Percentiles rank a stretch among this genome's conserved stretches.
These are phyloP conservation scores for Sarcophaga subvicina DNA, from an alignment of 2,888 invertebrate species.

Conservation along the genomic window DNA sequence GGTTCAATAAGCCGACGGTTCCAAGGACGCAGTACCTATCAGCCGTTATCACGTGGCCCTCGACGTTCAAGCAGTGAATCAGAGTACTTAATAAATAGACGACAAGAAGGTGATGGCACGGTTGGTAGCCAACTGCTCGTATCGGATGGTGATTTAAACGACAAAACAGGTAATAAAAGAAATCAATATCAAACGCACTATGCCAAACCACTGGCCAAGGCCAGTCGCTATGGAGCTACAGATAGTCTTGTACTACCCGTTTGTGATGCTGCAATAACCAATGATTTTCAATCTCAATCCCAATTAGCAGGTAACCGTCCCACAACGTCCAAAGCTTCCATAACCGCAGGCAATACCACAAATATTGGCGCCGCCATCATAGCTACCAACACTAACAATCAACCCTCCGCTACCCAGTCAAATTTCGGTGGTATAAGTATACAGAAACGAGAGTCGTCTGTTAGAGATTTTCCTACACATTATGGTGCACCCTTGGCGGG, in stretches of 20 bases:
- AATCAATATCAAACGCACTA: slow-evolving; percentile 68
- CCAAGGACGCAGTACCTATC: slow-evolving; percentile 89
- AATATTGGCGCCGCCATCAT: slow-evolving; percentile 49
- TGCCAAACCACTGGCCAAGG: slow-evolving; percentile 73
- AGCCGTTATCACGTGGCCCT: slow-evolving; percentile 85
- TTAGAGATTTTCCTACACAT: slow-evolving; percentile 74
- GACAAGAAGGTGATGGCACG: slow-evolving; percentile 70
- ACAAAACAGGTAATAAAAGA: slow-evolving; percentile 73
- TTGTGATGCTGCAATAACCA: slow-evolving; percentile 69
- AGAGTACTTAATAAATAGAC: slow-evolving; percentile 79
- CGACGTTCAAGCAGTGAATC: slow-evolving; percentile 84
- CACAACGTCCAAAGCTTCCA: slow-evolving; percentile 72
- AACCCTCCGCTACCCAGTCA: slow-evolving; percentile 58
- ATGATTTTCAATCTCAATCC: slow-evolving; percentile 72
- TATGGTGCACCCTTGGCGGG: slow-evolving; percentile 73
- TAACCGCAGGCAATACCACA: slow-evolving; percentile 74
- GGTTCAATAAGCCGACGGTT: slow-evolving; percentile 90
- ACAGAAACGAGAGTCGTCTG: slow-evolving; percentile 71
- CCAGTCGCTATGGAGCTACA: slow-evolving; percentile 78
- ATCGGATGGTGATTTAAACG: slow-evolving; percentile 46
- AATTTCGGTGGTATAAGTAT: slow-evolving; percentile 72
- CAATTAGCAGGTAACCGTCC: slow-evolving; percentile 71
- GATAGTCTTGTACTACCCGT: slow-evolving; percentile 75
- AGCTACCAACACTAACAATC: slow-evolving; percentile 48
- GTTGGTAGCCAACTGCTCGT: slow-evolving; percentile 48